Evolutionary conservation across 2,888 invertebrate genomes (phyloP).

Genomic region (Tholera decimalis): DNA sequence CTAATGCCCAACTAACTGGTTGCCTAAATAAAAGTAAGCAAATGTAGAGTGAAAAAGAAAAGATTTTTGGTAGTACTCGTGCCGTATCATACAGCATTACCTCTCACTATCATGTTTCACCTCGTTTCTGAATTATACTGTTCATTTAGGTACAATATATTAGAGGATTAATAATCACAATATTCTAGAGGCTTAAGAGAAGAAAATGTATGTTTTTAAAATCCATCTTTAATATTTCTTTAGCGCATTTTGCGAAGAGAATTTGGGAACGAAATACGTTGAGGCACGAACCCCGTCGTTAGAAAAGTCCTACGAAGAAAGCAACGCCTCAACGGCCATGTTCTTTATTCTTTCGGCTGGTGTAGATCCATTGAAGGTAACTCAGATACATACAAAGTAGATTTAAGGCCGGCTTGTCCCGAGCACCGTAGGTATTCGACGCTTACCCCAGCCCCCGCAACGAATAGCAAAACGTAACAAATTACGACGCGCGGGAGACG

Average conservation of each 20-base stretch:
- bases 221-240: slow-evolving; percentile 28
- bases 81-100: too few species aligned
- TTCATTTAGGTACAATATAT: neutral
- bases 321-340: slow-evolving; percentile 95
- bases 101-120: too few species aligned
- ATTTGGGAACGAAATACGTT: slow-evolving; percentile 95
- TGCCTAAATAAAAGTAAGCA: too few species aligned
- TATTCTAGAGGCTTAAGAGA: neutral
- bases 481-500: too few species aligned
- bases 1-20: neutral
- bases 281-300: slow-evolving; percentile 96
- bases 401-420: too few species aligned
- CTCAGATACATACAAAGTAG: neutral
- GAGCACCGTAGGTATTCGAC: too few species aligned
- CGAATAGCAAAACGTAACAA: too few species aligned
- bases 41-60: too few species aligned
- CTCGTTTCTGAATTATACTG: too few species aligned
- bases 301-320: slow-evolving; percentile 96
- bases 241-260: slow-evolving; percentile 97
- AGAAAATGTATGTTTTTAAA: neutral
- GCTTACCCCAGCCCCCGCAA: too few species aligned
- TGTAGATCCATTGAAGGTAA: slow-evolving; percentile 97
- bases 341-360: slow-evolving; percentile 99
- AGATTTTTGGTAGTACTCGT: too few species aligned
- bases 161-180: neutral